Base-by-base conservation (phyloP, 2,888 invertebrate species). In the Lasioglossum calceatum region DNA sequence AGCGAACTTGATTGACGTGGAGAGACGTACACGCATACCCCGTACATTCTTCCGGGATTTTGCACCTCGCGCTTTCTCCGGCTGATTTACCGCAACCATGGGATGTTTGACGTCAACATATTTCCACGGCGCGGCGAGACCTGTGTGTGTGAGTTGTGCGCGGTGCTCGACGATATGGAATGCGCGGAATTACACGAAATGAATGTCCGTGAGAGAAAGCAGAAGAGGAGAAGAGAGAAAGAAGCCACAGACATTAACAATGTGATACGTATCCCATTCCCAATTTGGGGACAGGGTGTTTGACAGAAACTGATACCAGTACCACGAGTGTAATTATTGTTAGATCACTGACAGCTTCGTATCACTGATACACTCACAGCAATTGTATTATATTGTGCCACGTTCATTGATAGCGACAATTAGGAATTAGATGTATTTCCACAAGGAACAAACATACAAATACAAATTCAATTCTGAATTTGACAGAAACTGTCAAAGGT, bases 11-110 rank as follows among this genome's bases (percentile, higher is more conserved):
- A 64, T 64, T 64, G 61, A 27, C 61, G 16, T 14, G 2, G 61
- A 64, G 61, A 64, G 54, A 54, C 61, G 12, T 44, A 4, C 44
- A 27, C 27, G 61, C 27, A 32, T 64, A 27, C 61, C 27, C 16
- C 27, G 61, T n/a, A 27, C 27, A 64, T 64, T 64, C 61, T 64
- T 64, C 61, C 61, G 61, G 12, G 61, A 64, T 64, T 64, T 27
- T 64, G 61, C 61, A 54, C 23, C 14, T 27, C 27, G 27, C 61
- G 61, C 27, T 64, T 64, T 64, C 61, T 64, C 61, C 16, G 16
- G 61, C 27, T 64, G 61, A 64, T 64, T 64, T 64, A 64, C 73
- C 44, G 54, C 61, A 32, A 54, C 61, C 61, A 32, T 64, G 61
- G 61, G 61, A 64, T 64, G 23, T 54, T 64, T 64, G 61, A 64